Percentiles rank a stretch among this genome's conserved stretches.
Conservation (phyloP, 64 coral and sea anemone genomes). For the Montipora capricornis region DNA sequence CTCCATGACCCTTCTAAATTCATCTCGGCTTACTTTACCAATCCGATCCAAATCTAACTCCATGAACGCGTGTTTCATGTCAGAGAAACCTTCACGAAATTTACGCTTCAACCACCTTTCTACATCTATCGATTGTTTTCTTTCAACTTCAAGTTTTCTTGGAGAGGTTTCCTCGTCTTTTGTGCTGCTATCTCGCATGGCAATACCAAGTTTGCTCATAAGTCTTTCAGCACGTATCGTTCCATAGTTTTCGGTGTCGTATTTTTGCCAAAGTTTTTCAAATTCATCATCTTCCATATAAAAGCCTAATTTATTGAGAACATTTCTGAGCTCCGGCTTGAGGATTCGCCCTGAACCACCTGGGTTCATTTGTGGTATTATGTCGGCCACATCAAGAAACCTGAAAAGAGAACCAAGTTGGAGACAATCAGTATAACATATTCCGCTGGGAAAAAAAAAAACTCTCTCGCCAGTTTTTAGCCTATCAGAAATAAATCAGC, state of each 20-base stretch:
- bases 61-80: constrained; percentile 99
- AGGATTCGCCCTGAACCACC: constrained; percentile 91
- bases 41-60: constrained; percentile 94
- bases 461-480: too few relatives aligned
- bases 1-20: constrained; percentile 83
- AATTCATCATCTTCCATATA: constrained; percentile 98
- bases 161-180: constrained; percentile 57
- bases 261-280: constrained; percentile 98
- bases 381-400: constrained; percentile 93
- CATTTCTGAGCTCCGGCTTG: constrained; percentile 92
- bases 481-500: too few relatives aligned
- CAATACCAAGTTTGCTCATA: constrained; percentile 88
- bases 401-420: constrained; percentile 4
- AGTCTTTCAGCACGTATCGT: constrained; percentile 90
- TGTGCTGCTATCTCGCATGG: constrained; percentile 45
- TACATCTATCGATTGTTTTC: constrained; percentile 83
- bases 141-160: constrained; percentile 87
- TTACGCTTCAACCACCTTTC: constrained; percentile 96
- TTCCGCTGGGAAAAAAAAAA: too few relatives aligned
- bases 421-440: background rate
- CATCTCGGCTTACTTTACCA: constrained; percentile 73
- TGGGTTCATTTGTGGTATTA: constrained; percentile 97
- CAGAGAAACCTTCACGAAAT: constrained; percentile 97
- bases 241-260: constrained; percentile 95
- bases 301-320: constrained; percentile 95